These are phyloP conservation scores for Leptinotarsa juncta DNA, from an alignment of 2,888 invertebrate species.

Conservation along the genomic window DNA sequence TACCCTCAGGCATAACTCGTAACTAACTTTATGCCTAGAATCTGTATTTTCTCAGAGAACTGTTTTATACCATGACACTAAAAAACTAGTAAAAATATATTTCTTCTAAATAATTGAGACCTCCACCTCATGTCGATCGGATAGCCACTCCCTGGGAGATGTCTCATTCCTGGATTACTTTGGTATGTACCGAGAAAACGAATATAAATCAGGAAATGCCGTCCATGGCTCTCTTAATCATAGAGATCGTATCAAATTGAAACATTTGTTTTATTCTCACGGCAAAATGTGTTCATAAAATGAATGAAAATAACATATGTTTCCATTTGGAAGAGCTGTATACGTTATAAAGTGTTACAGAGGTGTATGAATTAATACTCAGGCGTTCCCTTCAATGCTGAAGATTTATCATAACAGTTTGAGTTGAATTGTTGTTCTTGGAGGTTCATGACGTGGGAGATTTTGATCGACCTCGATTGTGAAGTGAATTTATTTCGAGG, in stretches of 20 bases:
- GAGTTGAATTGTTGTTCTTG: background rate
- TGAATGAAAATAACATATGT: conserved; percentile 18
- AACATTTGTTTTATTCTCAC: conserved; percentile 19
- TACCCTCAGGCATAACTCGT: too few relatives aligned
- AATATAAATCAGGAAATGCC: conserved; percentile 19
- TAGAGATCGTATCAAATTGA: conserved; percentile 20
- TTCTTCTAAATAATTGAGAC: too few relatives aligned
- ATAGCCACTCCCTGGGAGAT: conserved; percentile 11
- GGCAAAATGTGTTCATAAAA: conserved; percentile 18
- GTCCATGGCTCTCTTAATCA: conserved; percentile 19
- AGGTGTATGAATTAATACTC: background rate
- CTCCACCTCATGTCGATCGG: background rate
- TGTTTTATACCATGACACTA: too few relatives aligned
- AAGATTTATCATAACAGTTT: background rate
- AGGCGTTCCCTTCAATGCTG: background rate
- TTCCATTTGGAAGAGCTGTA: conserved; percentile 4
- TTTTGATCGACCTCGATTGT: background rate
- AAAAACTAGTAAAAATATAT: too few relatives aligned
- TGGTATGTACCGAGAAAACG: conserved; percentile 17
- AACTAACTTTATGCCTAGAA: too few relatives aligned
- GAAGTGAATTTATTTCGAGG: too few relatives aligned
- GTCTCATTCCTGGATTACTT: conserved; percentile 19
- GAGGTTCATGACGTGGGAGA: background rate
- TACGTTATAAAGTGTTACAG: background rate
- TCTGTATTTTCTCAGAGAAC: too few relatives aligned